Base-by-base conservation (phyloP, 2,888 invertebrate genomes). In the Sphecodes monilicornis region DNA sequence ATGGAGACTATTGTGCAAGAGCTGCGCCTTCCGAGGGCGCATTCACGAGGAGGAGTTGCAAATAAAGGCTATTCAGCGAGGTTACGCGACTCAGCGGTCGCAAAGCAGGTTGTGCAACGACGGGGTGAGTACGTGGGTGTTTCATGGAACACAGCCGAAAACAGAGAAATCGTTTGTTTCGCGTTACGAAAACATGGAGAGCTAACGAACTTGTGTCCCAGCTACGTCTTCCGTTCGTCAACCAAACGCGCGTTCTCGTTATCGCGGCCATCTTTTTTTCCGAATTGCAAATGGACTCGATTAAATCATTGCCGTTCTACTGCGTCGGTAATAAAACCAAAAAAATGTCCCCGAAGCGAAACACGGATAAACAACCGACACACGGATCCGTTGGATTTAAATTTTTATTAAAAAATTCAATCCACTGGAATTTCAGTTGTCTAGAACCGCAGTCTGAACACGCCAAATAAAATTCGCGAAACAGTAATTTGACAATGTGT, bases 171-270 rank as follows among this genome's bases (percentile, higher is more conserved):
- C 69, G 76, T 84, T 86, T 75, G 77, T 85, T 77, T 76, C 69
- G 57, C 46, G 18, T 32, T n/a, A 13, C 41, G 76, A 68, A 86
- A 78, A 88, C 88, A 86, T 80, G 73, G 71, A 11, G 11, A 10
- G 50, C 71, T 86, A 88, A 88, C 85, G 88, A 86, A 82, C 66
- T 72, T 70, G 68, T 1, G 32, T 0, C 50, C 54, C 3, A n/a
- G 3, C 73, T 54, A 46, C 76, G 43, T 87, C 75, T 87, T 75
- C 82, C 74, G 68, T 85, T 82, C 50, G 72, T 54, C 66, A 66
- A 71, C 29, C 43, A 83, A 82, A 83, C 54, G 78, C 68, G 68
- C 70, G 68, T 74, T 68, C 66, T 68, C 36, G 36, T 68, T 39
- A 60, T 29, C 60, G 68, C 22, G 11, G 32, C n/a, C 36, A n/a